Evolutionary conservation across 1,140 invertebrate species (phyloP).

Genomic region (Carcinoscorpius rotundicauda): DNA sequence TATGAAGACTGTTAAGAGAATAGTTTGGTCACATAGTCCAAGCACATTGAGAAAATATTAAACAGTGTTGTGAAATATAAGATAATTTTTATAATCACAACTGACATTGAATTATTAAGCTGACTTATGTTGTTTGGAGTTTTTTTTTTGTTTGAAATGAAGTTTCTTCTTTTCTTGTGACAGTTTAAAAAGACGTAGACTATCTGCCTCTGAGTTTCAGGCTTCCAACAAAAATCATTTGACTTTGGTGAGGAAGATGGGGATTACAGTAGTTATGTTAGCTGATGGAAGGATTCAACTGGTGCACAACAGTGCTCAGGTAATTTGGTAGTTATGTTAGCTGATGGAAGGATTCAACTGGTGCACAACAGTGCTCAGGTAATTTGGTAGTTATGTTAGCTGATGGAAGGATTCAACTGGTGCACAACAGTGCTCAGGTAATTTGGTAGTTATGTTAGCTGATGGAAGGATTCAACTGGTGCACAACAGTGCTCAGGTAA

Average conservation of each 20-base stretch:
- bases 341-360: conserved; percentile 80
- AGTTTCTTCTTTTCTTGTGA: too few species aligned
- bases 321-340: conserved; percentile 24
- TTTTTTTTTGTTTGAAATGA: conserved; percentile 30
- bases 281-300: conserved; percentile 82
- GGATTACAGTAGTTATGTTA: conserved; percentile 77
- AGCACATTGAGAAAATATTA: conserved; percentile 83
- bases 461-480: conserved; percentile 84
- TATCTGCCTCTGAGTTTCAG: conserved; percentile 40
- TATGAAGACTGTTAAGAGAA: too few species aligned
- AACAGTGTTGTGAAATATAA: conserved; percentile 29
- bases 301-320: conserved; percentile 49
- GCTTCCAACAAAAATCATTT: conserved; percentile 82
- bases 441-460: conserved; percentile 56
- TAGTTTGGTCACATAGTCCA: too few species aligned
- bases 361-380: conserved; percentile 50
- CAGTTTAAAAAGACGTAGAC: conserved; percentile 3
- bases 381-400: conserved; percentile 56
- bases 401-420: conserved; percentile 79
- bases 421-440: conserved; percentile 49
- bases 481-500: conserved; percentile 46
- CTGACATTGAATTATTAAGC: too few species aligned
- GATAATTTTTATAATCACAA: too few species aligned
- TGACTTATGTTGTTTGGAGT: too few species aligned
- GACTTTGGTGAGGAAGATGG: conserved; percentile 78